Percentiles rank a stretch among this genome's conserved stretches.
These are phyloP conservation scores for Paradoxurus hermaphroditus DNA, from an alignment of 2,113 vertebrate genomes.

Conservation along the genomic window DNA sequence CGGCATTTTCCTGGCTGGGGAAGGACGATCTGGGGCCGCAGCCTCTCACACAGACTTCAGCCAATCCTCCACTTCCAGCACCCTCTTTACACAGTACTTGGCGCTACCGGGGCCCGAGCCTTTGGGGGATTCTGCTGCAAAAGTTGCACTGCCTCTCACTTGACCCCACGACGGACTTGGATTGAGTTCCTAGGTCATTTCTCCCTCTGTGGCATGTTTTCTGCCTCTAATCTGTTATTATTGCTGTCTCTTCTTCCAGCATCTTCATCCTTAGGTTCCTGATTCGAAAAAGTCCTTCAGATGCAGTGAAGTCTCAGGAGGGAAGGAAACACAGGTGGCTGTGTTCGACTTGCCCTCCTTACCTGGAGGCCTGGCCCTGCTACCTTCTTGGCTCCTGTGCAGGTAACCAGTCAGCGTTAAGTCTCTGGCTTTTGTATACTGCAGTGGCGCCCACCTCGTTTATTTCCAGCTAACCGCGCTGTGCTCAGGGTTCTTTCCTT, in stretches of 20 bases:
- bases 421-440: background rate
- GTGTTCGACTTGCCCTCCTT: background rate
- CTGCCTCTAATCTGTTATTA: background rate
- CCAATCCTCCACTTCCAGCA: background rate
- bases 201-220: background rate
- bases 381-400: background rate
- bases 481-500: background rate
- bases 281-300: background rate
- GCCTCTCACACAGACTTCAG: background rate
- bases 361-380: background rate
- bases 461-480: background rate
- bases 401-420: background rate
- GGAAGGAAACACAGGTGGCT: background rate
- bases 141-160: no score
- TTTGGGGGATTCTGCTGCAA: background rate
- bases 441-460: background rate
- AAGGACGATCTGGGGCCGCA: background rate
- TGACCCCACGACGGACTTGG: background rate
- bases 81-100: background rate
- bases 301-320: background rate
- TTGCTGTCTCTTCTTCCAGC: background rate
- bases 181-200: background rate
- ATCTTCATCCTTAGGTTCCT: background rate
- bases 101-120: background rate
- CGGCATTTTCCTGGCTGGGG: background rate